Evolutionary conservation across 2,888 invertebrate species (phyloP).

Genomic region (Apodemia zela): DNA sequence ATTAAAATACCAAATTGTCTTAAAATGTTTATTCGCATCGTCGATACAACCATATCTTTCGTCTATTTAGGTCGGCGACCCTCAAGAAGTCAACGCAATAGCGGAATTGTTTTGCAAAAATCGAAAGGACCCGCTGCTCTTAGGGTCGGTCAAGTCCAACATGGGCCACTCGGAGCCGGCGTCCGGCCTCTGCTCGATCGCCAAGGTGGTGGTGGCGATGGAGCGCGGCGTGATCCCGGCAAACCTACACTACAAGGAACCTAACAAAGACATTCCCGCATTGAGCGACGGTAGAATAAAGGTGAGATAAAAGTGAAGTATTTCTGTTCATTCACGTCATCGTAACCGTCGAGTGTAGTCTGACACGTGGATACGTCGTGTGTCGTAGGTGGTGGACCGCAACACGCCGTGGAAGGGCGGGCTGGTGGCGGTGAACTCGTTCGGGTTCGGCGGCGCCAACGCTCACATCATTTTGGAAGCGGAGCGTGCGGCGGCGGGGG

Average conservation of each 20-base stretch:
- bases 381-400: constrained; percentile 87
- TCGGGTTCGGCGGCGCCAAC: constrained; percentile 98
- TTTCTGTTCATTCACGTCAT: not conserved
- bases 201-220: constrained; percentile 96
- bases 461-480: constrained; percentile 94
- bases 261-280: constrained; percentile 96
- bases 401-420: constrained; percentile 94
- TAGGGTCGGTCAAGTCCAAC: constrained; percentile 98
- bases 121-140: constrained; percentile 88
- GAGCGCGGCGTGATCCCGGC: constrained; percentile 93
- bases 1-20: too few relatives aligned
- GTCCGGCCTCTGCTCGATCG: constrained; percentile 93
- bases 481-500: constrained; percentile 79
- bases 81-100: constrained; percentile 97
- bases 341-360: not conserved
- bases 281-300: constrained; percentile 93
- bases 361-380: not conserved
- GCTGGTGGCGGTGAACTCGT: constrained; percentile 96
- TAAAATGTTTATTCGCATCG: too few relatives aligned
- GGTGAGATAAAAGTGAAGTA: constrained; percentile 48
- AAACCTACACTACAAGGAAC: constrained; percentile 92
- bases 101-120: constrained; percentile 94
- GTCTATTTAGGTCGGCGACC: constrained; percentile 90
- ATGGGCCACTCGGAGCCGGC: constrained; percentile 99
- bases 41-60: too few relatives aligned